Evolutionary conservation across 2,797 vertebrate genomes (phyloP).

Genomic region (Mus minutoides): DNA sequence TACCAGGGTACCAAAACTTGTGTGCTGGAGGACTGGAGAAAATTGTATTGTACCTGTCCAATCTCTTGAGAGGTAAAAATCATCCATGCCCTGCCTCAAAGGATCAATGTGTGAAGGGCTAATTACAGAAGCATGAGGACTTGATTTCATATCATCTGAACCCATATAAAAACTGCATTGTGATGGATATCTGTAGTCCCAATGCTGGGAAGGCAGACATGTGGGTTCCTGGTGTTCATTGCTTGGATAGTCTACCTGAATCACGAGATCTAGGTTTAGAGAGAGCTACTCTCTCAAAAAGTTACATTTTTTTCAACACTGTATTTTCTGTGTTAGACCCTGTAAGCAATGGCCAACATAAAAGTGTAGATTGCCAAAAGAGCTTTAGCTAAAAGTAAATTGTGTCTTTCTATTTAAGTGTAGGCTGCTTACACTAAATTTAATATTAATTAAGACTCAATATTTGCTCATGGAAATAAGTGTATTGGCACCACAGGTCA

Average conservation of each 20-base stretch:
- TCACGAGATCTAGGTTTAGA: neutral
- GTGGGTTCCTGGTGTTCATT: neutral
- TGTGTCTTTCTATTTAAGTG: neutral
- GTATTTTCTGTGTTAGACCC: neutral
- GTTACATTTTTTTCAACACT: neutral
- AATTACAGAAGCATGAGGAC: neutral
- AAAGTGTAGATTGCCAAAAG: neutral
- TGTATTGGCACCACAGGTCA: neutral
- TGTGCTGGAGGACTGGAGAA: rapidly evolving
- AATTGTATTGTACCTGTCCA: neutral
- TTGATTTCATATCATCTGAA: no score
- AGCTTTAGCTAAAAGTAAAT: neutral
- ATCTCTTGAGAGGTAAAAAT: neutral
- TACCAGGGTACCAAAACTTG: neutral
- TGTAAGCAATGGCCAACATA: neutral
- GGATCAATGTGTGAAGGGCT: neutral
- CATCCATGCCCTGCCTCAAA: neutral
- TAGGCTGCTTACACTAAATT: neutral
- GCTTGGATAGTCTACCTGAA: neutral
- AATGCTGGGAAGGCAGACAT: neutral
- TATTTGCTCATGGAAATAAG: neutral
- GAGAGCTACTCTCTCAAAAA: no score
- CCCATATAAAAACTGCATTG: neutral
- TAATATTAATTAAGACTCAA: neutral
- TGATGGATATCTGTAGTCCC: neutral